Evolutionary conservation across 2,113 vertebrate genomes (phyloP), one percentile per base, ranked within the genome.

Genomic region (Lucifuga dentata): DNA sequence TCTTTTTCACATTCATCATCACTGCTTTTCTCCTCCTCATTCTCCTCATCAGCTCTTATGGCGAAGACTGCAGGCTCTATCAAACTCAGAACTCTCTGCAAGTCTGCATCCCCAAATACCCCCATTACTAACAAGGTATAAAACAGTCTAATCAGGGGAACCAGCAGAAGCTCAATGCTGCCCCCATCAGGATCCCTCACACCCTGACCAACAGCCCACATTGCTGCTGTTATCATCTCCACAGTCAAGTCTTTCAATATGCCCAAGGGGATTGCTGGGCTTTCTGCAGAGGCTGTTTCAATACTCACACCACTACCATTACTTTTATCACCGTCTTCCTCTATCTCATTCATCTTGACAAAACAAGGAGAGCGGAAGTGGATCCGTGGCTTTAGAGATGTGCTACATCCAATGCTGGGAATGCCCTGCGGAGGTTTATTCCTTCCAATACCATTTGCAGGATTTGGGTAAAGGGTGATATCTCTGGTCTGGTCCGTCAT

Each of bases 101-200:
- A 75, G 68, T 97, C 96, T 20, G 92, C 93, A 2, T 93, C 94
- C 35, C 92, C 89, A 77, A 97, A 95, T 62, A 96, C 68, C 2
- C 94, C 96, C 94, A 98, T 95, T 68, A 96, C 95, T 21, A 98
- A 88, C 5, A 98, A 88, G 0, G 92, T 95, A 55, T 95, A 94
- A 78, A 98, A 95, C 10, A 98, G 91, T 56, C 92, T 94, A 81
- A 98, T 94, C 36, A 97, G 91, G 8, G 96, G 97, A 44, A 98
- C 96, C 21, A 98, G 94, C 5, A 98, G 89, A 75, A 95, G 95
- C 79, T 98, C 95, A 1, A 94, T 93, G 61, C 93, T 97, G 67
- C 96, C 96, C 65, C 96, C 96, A 11, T 95, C 92, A 11, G 96
- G 97, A 90, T 98, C 95, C 78, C 95, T 92, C 9, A 96, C 92